Percentiles rank a stretch among this genome's conserved stretches.
Conservation (phyloP, 2,888 invertebrate species). For the Philereme vetulata region DNA sequence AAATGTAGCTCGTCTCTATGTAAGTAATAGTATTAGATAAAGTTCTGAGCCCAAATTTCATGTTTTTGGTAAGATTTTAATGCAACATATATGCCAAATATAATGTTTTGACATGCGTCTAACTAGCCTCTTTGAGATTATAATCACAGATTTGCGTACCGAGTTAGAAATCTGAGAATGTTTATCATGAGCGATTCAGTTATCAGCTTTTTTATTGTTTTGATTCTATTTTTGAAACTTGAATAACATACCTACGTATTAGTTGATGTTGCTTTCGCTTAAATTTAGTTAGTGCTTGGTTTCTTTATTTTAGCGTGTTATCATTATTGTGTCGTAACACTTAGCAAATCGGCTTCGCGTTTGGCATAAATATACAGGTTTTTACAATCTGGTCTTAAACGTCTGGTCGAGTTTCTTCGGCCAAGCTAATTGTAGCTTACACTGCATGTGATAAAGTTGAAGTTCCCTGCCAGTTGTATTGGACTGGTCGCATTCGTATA, state of each 20-base stretch:
- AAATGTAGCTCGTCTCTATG: slow-evolving; percentile 33
- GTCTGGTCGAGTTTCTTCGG: slow-evolving; percentile 3
- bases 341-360: slow-evolving; percentile 12
- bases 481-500: slow-evolving; percentile 3
- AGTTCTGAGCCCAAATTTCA: slow-evolving; percentile 27
- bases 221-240: too few species aligned
- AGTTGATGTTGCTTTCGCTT: too few species aligned
- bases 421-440: not conserved
- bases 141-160: too few species aligned
- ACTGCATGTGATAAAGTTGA: not conserved
- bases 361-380: slow-evolving; percentile 31
- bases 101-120: too few species aligned
- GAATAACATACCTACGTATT: too few species aligned
- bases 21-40: slow-evolving; percentile 20
- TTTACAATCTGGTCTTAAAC: slow-evolving; percentile 29
- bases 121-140: too few species aligned
- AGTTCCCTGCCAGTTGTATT: not conserved
- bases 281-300: too few species aligned
- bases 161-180: too few species aligned
- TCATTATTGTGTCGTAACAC: slow-evolving; percentile 10
- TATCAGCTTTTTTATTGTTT: too few species aligned
- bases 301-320: slow-evolving; percentile 8
- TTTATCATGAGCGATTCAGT: too few species aligned
- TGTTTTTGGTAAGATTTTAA: not conserved
- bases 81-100: not conserved